Evolutionary conservation across 2,888 invertebrate species (phyloP), one percentile per base, ranked within the genome.

Genomic region (Drosophila planitibia): DNA sequence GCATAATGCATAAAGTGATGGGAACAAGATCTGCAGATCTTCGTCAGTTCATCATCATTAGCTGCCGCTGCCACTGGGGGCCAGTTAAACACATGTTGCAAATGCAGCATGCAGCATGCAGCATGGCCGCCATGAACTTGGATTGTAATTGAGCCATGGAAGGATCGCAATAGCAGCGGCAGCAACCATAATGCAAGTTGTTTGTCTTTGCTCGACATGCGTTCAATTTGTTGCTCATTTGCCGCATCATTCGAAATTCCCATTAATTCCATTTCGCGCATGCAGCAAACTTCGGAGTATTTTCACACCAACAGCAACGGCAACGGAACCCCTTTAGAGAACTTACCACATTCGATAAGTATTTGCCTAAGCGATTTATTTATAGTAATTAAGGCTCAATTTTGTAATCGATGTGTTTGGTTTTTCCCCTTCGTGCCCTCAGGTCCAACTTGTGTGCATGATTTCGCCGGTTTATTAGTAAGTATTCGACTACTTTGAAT

Each of bases 221-320:
- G 57, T 66, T 74, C 74, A 79, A 86, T 86, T 89, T 78, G 82
- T 60, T 69, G 73, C 87, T 87, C 72, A 85, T 89, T 85, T 89
- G 85, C 89, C 85, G 88, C 89, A 74, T 86, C 89, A 85, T 85
- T 78, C 85, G 83, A 85, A 79, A 81, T 79, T 79, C 81, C 4
- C 62, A 62, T 65, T 74, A 89, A 85, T 63, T 84, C 25, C 80
- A 62, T 59, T 62, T 58, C 55, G 39, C 61, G 41, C 51, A 37
- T 49, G 32, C 35, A 73, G 67, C 79, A 76, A 58, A 67, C 73
- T 33, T 80, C 83, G 72, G 75, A 70, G 62, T 41, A 52, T 52
- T 74, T 74, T 63, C 76, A 55, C 70, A 65, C 52, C 70, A 53
- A 19, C 16, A 37, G 37, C 47, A 41, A 39, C 49, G 41, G 41